Conservation (phyloP, 2,797 vertebrate genomes). For the Microhierax caerulescens region DNA sequence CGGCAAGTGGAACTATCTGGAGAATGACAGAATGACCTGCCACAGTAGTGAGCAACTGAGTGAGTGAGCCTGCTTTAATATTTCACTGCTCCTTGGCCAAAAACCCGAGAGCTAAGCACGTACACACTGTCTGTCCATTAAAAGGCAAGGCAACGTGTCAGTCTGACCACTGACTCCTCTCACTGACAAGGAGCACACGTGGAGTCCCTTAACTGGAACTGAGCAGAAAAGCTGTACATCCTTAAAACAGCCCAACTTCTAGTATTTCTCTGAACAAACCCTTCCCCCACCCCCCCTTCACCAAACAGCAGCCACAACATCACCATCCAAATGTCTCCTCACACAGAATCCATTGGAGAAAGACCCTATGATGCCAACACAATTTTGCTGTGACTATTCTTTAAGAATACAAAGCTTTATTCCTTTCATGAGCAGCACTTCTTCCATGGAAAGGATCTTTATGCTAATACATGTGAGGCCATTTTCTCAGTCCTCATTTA, state of each 20-base stretch:
- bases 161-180: neutral
- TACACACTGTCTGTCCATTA: fast-evolving
- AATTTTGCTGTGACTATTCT: neutral
- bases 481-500: neutral
- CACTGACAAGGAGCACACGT: neutral
- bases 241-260: neutral
- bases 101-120: fast-evolving
- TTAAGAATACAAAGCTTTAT: neutral
- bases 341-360: neutral
- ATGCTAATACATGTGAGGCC: neutral
- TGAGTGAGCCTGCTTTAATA: neutral
- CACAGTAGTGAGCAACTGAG: neutral
- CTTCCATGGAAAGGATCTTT: neutral
- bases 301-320: neutral
- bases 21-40: neutral
- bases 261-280: neutral
- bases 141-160: neutral
- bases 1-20: neutral
- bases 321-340: neutral
- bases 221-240: neutral
- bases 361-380: neutral
- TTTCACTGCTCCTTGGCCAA: neutral
- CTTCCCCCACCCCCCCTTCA: neutral
- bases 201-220: fast-evolving
- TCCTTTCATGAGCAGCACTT: neutral